Percentiles rank a stretch among this genome's conserved stretches.
These are phyloP conservation scores for Alitta virens DNA, from an alignment of 2,888 invertebrate genomes.

Conservation along the genomic window DNA sequence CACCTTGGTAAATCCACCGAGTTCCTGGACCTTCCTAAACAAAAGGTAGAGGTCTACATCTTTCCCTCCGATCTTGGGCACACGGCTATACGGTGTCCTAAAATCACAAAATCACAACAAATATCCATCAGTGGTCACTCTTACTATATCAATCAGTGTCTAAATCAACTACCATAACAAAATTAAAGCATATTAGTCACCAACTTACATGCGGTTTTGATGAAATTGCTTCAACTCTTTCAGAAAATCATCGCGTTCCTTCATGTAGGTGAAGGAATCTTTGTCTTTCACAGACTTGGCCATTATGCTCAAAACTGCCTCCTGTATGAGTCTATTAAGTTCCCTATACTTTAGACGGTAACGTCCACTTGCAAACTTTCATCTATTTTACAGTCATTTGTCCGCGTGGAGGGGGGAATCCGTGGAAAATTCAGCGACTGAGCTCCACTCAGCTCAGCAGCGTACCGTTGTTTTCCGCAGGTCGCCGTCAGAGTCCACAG, in stretches of 20 bases:
- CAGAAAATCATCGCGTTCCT: conserved; percentile 77
- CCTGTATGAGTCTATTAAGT: neutral
- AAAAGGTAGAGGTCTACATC: conserved; percentile 89
- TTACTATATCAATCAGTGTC: neutral
- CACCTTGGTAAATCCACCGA: conserved; percentile 88
- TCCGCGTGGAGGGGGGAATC: too few species aligned
- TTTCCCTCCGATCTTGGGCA: conserved; percentile 80
- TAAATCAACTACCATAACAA: neutral
- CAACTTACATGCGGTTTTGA: conserved; percentile 82
- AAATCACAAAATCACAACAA: conserved; percentile 29
- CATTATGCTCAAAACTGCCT: neutral
- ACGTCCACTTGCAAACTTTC: too few species aligned
- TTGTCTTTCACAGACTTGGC: conserved; percentile 57
- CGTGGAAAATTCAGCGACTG: too few species aligned
- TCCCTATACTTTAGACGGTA: too few species aligned
- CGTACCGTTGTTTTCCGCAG: too few species aligned
- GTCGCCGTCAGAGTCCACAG: too few species aligned
- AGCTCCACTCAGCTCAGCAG: too few species aligned
- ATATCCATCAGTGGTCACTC: neutral
- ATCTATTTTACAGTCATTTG: too few species aligned
- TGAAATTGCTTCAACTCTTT: conserved; percentile 87
- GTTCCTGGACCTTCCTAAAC: conserved; percentile 85
- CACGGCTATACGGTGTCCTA: conserved; percentile 69
- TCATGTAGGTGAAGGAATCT: conserved; percentile 73
- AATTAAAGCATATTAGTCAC: neutral